Percentiles rank a stretch among this genome's conserved stretches.
Evolutionary conservation across 2,888 invertebrate genomes (phyloP).

Genomic region (Meteorus colon): DNA sequence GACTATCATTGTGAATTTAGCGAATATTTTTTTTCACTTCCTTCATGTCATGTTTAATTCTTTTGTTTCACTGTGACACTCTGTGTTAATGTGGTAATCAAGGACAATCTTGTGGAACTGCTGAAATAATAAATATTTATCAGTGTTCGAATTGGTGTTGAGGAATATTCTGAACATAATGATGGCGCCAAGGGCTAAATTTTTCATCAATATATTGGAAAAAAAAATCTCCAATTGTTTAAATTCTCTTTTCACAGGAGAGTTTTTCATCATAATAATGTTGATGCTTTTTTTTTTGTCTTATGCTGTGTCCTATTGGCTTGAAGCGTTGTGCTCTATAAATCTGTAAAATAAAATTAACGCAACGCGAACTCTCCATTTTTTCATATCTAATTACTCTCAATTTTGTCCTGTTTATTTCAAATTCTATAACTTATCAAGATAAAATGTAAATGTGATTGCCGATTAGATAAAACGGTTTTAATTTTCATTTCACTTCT

Average conservation of each 20-base stretch:
- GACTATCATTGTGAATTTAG: not conserved
- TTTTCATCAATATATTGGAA: not conserved
- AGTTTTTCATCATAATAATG: not conserved
- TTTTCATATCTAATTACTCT: not conserved
- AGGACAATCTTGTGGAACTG: not conserved
- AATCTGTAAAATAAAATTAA: constrained; percentile 30
- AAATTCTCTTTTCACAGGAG: not conserved
- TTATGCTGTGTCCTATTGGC: constrained; percentile 21
- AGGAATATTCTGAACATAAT: not conserved
- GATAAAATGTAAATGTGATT: constrained; percentile 11
- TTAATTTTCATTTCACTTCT: not conserved
- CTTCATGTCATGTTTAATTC: not conserved
- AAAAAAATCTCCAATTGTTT: not conserved
- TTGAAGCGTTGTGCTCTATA: constrained; percentile 17
- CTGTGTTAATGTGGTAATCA: constrained; percentile 18
- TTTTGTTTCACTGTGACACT: constrained; percentile 7
- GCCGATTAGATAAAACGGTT: not conserved
- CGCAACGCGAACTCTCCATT: constrained; percentile 15
- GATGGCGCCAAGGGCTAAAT: not conserved
- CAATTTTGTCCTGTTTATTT: not conserved
- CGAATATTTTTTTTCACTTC: constrained; percentile 3
- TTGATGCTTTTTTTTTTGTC: not conserved
- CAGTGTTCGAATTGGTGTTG: not conserved
- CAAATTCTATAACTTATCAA: not conserved
- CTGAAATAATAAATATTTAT: constrained; percentile 22